Percentiles rank a stretch among this genome's conserved stretches.
These are phyloP conservation scores for Eumaeus atala DNA, from an alignment of 1,140 invertebrate genomes.

Conservation along the genomic window DNA sequence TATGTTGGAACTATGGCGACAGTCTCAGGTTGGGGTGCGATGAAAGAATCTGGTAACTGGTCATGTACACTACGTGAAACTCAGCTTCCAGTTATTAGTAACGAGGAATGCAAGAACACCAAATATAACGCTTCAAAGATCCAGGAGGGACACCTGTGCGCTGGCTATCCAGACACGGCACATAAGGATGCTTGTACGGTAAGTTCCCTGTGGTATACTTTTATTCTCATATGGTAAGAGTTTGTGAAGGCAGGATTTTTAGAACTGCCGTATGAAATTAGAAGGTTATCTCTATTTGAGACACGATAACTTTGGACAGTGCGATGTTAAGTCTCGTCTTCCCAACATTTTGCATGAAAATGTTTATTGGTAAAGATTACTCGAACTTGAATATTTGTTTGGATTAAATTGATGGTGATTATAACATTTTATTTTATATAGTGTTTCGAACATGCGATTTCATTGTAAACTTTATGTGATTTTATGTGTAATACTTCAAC, in stretches of 20 bases:
- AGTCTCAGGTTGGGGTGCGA: slow-evolving; percentile 90
- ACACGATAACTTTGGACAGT: too few species aligned
- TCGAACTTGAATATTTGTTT: too few species aligned
- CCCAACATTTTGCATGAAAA: too few species aligned
- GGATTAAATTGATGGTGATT: too few species aligned
- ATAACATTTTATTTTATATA: too few species aligned
- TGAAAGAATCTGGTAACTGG: slow-evolving; percentile 85
- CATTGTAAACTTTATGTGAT: too few species aligned
- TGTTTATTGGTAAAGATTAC: too few species aligned
- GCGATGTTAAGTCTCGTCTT: too few species aligned
- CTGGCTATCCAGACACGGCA: slow-evolving; percentile 83
- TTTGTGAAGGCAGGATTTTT: neutral
- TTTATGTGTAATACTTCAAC: too few species aligned
- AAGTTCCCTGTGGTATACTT: slow-evolving; percentile 26
- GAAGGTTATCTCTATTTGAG: too few species aligned
- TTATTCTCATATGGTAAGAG: slow-evolving; percentile 14
- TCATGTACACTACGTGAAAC: slow-evolving; percentile 87
- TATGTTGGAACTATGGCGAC: slow-evolving; percentile 80
- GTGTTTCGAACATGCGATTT: too few species aligned
- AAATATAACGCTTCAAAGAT: slow-evolving; percentile 87
- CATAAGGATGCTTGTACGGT: slow-evolving; percentile 90
- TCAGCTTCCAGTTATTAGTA: slow-evolving; percentile 86
- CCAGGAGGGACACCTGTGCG: slow-evolving; percentile 90
- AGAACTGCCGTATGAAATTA: too few species aligned
- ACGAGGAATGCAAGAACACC: slow-evolving; percentile 83